Conservation (phyloP, 2,113 vertebrate species). For the Epinephelus fuscoguttatus region DNA sequence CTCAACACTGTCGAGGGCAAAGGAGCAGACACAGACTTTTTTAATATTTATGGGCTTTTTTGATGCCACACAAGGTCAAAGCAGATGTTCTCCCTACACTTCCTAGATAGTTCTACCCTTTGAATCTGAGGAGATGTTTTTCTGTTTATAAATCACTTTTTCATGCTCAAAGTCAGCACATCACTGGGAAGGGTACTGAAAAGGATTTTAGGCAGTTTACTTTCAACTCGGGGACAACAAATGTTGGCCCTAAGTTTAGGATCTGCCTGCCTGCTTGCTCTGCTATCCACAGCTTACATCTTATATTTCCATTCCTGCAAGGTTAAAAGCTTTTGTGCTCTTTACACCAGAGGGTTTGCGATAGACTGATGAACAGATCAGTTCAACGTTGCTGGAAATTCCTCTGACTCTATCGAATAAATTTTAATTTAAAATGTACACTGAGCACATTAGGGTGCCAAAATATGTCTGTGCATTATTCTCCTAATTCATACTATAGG, state of each 20-base stretch:
- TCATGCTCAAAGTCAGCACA: slow-evolving; percentile 74
- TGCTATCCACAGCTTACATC: slow-evolving; percentile 42
- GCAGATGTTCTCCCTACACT: slow-evolving; percentile 73
- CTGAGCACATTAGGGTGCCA: not conserved
- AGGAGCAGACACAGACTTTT: slow-evolving; percentile 69
- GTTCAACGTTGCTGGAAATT: not conserved
- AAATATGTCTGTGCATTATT: not conserved
- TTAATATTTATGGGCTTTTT: slow-evolving; percentile 79
- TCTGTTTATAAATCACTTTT: slow-evolving; percentile 73
- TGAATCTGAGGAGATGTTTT: slow-evolving; percentile 67
- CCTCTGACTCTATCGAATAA: not conserved
- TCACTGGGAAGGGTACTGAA: slow-evolving; percentile 57
- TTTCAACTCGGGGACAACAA: slow-evolving; percentile 59
- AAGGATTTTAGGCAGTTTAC: slow-evolving; percentile 69
- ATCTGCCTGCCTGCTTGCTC: slow-evolving; percentile 44
- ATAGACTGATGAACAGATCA: slow-evolving; percentile 14
- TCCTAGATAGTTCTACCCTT: slow-evolving; percentile 66
- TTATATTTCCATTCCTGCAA: slow-evolving; percentile 56
- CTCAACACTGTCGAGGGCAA: slow-evolving; percentile 61
- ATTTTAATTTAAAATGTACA: slow-evolving; percentile 17
- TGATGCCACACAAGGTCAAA: slow-evolving; percentile 78
- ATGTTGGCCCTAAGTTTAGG: slow-evolving; percentile 54
- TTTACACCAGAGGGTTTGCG: not conserved
- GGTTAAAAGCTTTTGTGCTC: slow-evolving; percentile 50
- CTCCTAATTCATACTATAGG: not conserved